These are phyloP conservation scores for Schizopygopsis pylzovi DNA, from an alignment of 2,797 vertebrate species.

Conservation along the genomic window DNA sequence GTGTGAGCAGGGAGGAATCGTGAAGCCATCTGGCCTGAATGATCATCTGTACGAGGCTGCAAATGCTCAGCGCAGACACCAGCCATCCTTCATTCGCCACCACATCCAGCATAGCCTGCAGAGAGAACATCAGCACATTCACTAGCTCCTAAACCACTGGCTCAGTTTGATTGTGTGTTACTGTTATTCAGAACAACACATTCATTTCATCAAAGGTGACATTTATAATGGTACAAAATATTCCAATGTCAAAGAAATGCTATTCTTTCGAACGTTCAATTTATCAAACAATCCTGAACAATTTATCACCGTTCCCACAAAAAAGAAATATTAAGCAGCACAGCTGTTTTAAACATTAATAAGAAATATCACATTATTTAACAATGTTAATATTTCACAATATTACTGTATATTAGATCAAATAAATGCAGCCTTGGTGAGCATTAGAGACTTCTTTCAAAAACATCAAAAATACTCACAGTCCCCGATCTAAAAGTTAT, in stretches of 20 bases:
- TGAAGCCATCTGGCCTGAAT: constrained; percentile 93
- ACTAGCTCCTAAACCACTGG: background rate
- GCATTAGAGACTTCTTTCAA: too few relatives aligned
- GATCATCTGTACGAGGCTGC: constrained; percentile 92
- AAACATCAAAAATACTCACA: background rate
- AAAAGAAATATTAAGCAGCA: background rate
- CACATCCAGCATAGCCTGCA: constrained; percentile 94
- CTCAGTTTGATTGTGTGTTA: background rate
- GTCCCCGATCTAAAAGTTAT: background rate
- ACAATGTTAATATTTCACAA: background rate
- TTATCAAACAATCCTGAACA: background rate
- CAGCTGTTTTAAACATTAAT: background rate
- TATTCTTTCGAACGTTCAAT: background rate
- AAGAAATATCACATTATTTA: background rate
- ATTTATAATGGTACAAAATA: background rate
- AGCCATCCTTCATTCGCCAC: constrained; percentile 94
- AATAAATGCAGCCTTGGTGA: too few relatives aligned
- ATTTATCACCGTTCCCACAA: background rate
- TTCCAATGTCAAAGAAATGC: background rate
- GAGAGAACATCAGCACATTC: constrained; percentile 32
- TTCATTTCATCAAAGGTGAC: background rate
- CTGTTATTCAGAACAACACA: background rate
- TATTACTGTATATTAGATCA: background rate
- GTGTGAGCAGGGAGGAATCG: constrained; percentile 88
- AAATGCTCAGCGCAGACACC: constrained; percentile 87